These are phyloP conservation scores for Aptenodytes patagonicus DNA, from an alignment of 2,113 vertebrate species.

Conservation along the genomic window DNA sequence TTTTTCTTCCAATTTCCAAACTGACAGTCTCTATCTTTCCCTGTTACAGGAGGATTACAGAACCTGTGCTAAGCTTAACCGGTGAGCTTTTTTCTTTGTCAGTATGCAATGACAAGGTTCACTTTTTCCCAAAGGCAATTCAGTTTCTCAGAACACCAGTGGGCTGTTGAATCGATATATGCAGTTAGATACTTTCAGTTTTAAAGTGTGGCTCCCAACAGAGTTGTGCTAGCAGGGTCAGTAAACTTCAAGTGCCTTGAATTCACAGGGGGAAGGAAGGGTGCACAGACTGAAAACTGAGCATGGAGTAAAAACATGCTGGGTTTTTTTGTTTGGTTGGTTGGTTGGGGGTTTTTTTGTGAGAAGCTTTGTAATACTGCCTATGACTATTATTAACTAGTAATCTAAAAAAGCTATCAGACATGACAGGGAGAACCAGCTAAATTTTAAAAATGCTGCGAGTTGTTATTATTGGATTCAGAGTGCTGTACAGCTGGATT, in stretches of 20 bases:
- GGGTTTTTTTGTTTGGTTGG: too few species aligned
- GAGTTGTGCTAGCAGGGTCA: neutral
- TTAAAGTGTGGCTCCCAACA: slow-evolving; percentile 10
- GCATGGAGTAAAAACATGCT: neutral
- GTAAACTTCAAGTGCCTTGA: neutral
- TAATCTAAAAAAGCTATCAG: neutral
- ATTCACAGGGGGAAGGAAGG: neutral
- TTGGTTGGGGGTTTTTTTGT: neutral
- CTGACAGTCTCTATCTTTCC: neutral
- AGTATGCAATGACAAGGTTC: neutral
- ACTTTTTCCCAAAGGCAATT: neutral
- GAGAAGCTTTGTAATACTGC: neutral
- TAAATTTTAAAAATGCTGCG: neutral
- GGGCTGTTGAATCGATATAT: neutral
- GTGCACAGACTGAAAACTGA: neutral
- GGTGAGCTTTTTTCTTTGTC: neutral
- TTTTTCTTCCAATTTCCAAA: neutral
- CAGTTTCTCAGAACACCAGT: neutral
- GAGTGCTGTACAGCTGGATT: neutral
- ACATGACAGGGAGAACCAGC: neutral
- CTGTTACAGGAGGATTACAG: neutral
- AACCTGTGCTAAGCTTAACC: neutral
- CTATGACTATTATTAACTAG: neutral
- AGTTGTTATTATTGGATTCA: neutral
- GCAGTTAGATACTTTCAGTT: slow-evolving; percentile 1